Percentiles rank a stretch among this genome's conserved stretches.
Evolutionary conservation across 2,113 vertebrate genomes (phyloP).

Genomic region (Hyla sarda): DNA sequence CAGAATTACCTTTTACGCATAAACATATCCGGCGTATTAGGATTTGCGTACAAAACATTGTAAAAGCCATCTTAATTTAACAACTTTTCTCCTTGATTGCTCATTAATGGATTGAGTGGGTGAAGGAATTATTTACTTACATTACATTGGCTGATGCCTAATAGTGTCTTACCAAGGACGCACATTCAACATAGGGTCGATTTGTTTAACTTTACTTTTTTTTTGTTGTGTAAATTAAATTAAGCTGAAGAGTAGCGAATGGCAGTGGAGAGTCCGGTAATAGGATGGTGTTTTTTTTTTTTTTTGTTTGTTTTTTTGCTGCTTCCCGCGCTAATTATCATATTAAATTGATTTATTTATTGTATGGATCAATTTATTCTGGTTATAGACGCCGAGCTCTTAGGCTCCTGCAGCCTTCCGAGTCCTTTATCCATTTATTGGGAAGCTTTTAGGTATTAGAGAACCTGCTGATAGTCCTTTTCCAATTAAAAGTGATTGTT

Average conservation of each 20-base stretch:
- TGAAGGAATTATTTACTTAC: conserved; percentile 21
- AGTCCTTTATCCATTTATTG: neutral
- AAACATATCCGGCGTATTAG: conserved; percentile 5
- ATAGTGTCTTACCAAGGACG: conserved; percentile 8
- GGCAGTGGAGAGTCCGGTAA: neutral
- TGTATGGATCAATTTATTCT: neutral
- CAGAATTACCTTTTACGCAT: conserved; percentile 1
- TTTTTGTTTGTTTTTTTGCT: neutral
- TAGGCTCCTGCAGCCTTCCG: neutral
- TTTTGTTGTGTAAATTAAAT: conserved; percentile 26
- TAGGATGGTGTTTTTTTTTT: conserved; percentile 13
- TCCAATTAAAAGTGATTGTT: conserved; percentile 8
- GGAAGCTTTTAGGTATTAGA: neutral
- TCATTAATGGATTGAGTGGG: conserved; percentile 27
- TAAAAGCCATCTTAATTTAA: neutral
- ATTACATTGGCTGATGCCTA: conserved; percentile 14
- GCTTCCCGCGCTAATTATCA: conserved; percentile 16
- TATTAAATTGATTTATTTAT: conserved; percentile 33
- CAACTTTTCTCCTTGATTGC: conserved; percentile 29
- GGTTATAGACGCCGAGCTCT: neutral
- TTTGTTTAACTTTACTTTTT: conserved; percentile 21
- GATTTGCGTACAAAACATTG: neutral
- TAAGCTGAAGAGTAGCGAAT: neutral
- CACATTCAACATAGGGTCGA: neutral
- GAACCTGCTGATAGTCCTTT: neutral